phyloP scores from a whole-genome alignment of 1,140 invertebrate genomes.

The Heliconius nattereri region DNA sequence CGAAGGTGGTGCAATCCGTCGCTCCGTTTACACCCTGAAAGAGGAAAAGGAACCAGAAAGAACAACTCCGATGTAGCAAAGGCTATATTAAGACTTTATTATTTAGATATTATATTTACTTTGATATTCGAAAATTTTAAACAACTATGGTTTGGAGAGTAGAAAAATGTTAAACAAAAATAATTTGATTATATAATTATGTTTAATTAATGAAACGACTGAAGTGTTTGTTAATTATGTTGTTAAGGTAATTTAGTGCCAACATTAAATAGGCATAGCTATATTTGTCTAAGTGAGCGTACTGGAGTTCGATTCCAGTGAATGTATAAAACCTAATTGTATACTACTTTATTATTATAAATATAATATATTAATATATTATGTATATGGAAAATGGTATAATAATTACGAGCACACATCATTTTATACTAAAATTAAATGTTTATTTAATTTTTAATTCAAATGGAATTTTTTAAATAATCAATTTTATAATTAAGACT shows the following conservation, averaged over 20 bases:
- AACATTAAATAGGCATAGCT: constrained; percentile 38
- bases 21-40: constrained; percentile 64
- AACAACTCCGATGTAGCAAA: constrained; percentile 58
- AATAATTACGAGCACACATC: constrained; percentile 22
- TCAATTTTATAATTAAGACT: constrained; percentile 20
- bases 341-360: constrained; percentile 28
- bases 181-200: constrained; percentile 29
- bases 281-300: constrained; percentile 28
- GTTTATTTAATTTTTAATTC: constrained; percentile 20
- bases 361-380: neutral
- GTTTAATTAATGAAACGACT: constrained; percentile 48
- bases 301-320: constrained; percentile 27
- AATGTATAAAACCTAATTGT: constrained; percentile 27
- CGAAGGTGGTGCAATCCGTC: constrained; percentile 63
- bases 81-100: constrained; percentile 7
- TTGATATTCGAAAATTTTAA: constrained; percentile 21
- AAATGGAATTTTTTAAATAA: constrained; percentile 20
- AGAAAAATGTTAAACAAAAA: constrained; percentile 25
- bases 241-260: constrained; percentile 40
- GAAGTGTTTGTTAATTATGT: constrained; percentile 50
- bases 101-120: constrained; percentile 20
- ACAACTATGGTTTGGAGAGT: neutral
- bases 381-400: constrained; percentile 8
- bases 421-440: constrained; percentile 33
- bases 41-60: constrained; percentile 69